These are phyloP conservation scores for Corythoichthys haematopterus DNA, from an alignment of 2,113 vertebrate species.

Conservation along the genomic window DNA sequence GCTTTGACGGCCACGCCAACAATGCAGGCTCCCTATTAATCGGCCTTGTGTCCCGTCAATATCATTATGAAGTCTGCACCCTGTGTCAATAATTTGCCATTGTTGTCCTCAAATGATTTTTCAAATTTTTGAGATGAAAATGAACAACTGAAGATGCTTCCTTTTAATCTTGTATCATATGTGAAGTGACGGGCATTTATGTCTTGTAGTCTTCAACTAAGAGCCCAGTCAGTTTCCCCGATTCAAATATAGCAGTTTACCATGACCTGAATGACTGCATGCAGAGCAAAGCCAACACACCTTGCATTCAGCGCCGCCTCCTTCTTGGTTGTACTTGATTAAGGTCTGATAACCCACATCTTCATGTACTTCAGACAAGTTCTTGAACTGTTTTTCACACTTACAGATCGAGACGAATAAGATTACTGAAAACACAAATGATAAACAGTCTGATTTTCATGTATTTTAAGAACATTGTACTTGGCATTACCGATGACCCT, in stretches of 20 bases:
- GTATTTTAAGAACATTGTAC: not conserved
- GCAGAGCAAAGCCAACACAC: slow-evolving; percentile 41
- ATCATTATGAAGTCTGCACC: no score
- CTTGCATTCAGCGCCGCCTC: slow-evolving; percentile 46
- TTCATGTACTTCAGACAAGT: not conserved
- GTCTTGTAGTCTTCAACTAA: not conserved
- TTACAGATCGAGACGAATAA: slow-evolving; percentile 31
- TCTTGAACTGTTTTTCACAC: slow-evolving; percentile 2
- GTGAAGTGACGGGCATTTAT: not conserved
- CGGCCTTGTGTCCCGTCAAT: no score
- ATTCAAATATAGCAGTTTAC: not conserved
- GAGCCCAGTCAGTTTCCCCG: not conserved
- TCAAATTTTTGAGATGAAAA: not conserved
- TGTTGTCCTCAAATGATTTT: not conserved
- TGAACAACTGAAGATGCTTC: not conserved
- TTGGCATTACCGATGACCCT: not conserved
- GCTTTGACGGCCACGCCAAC: no score
- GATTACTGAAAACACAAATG: slow-evolving; percentile 52
- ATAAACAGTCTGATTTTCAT: not conserved
- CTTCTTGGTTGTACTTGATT: slow-evolving; percentile 70
- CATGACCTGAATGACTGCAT: not conserved
- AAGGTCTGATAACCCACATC: slow-evolving; percentile 64
- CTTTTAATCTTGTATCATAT: not conserved
- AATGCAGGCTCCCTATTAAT: no score
- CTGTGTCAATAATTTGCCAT: no score